These are phyloP conservation scores for Neolamprologus ventralis DNA, from an alignment of 2,113 vertebrate species.

Conservation along the genomic window DNA sequence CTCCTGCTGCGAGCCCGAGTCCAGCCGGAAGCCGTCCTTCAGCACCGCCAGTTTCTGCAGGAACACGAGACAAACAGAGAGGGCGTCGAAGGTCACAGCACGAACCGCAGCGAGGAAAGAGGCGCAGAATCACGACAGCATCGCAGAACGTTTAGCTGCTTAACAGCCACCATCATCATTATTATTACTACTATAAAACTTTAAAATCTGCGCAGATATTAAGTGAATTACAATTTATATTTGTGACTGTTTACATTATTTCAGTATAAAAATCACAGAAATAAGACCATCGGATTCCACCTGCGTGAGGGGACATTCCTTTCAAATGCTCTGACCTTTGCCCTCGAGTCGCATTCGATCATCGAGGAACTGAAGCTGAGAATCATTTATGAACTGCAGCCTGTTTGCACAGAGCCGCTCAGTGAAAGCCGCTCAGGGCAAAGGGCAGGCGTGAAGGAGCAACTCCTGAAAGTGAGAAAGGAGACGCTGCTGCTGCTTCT, in stretches of 20 bases:
- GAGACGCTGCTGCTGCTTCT: not conserved
- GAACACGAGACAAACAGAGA: not conserved
- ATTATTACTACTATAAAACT: fast-evolving
- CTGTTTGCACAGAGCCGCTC: not conserved
- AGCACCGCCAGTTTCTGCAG: conserved; percentile 86
- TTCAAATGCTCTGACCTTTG: not conserved
- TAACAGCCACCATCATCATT: fast-evolving
- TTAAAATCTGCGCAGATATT: not conserved
- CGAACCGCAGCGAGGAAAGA: not conserved
- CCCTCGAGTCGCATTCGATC: not conserved
- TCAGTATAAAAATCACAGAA: not conserved
- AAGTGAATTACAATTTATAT: not conserved
- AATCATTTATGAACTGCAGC: not conserved
- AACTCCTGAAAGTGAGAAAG: not conserved
- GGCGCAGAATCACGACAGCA: fast-evolving
- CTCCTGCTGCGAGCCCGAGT: conserved; percentile 83
- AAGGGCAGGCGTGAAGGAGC: not conserved
- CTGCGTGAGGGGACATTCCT: fast-evolving
- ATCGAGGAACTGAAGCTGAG: not conserved
- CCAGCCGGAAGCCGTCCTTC: conserved; percentile 85
- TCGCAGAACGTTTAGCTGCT: not conserved
- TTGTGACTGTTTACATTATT: not conserved
- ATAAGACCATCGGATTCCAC: not conserved
- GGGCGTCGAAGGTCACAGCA: not conserved
- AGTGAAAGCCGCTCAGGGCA: not conserved